These are phyloP conservation scores for Ptycholaimellus sp. DNA, from an alignment of 2,888 invertebrate genomes.

Conservation along the genomic window DNA sequence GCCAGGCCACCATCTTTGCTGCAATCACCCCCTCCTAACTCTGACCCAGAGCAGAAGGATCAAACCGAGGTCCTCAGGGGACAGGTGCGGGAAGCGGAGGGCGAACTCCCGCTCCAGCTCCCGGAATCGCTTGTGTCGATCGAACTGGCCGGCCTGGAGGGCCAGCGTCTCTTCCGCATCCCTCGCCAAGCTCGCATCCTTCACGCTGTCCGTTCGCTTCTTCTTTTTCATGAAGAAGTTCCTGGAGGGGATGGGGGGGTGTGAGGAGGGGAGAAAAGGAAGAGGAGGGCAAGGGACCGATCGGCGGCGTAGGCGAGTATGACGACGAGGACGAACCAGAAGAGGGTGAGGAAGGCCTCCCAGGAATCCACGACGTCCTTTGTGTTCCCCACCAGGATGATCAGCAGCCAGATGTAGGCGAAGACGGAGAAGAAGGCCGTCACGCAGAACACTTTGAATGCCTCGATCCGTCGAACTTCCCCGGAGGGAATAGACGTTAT, in stretches of 20 bases:
- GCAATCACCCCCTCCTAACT: no score
- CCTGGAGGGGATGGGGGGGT: no score
- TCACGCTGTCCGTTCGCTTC: constrained; percentile 1
- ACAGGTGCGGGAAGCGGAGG: constrained; percentile 12
- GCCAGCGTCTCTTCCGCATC: no score
- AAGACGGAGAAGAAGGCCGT: constrained; percentile 31
- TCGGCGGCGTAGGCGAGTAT: constrained; percentile 35
- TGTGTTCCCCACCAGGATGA: constrained; percentile 30
- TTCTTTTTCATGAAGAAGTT: no score
- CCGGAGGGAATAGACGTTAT: constrained; percentile 30
- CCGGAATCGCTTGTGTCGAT: constrained; percentile 8
- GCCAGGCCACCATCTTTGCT: constrained; percentile 34
- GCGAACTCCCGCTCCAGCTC: constrained; percentile 11
- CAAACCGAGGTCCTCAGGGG: constrained; percentile 14
- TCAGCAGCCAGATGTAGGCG: constrained; percentile 38
- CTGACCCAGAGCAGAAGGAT: no score
- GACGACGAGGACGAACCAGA: constrained; percentile 35
- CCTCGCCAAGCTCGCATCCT: no score
- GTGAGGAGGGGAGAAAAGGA: no score
- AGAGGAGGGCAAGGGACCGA: no score
- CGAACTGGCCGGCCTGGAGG: constrained; percentile 6
- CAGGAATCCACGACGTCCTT: constrained; percentile 18
- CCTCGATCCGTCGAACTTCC: constrained; percentile 18
- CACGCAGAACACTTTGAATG: constrained; percentile 27
- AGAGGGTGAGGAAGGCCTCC: constrained; percentile 36